Evolutionary conservation across 1,140 invertebrate genomes (phyloP).

Genomic region (Nomia melanderi): DNA sequence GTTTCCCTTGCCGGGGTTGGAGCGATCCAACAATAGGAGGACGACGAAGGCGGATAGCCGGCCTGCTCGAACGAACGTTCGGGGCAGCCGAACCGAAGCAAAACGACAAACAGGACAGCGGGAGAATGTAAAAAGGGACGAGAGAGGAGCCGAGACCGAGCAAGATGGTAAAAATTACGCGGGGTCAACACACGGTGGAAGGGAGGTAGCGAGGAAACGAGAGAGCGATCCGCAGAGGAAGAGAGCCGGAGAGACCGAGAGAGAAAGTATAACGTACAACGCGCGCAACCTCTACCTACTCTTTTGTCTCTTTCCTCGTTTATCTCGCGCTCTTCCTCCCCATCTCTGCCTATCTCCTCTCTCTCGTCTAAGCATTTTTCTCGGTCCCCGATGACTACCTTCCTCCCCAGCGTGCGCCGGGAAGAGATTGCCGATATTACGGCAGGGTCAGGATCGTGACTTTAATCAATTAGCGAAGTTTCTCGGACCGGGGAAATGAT

Average conservation of each 20-base stretch:
- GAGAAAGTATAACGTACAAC: not conserved
- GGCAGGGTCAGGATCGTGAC: conserved; percentile 73
- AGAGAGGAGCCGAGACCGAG: conserved; percentile 1
- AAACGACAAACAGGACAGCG: conserved; percentile 21
- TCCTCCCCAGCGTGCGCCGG: conserved; percentile 51
- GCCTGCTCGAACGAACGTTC: conserved; percentile 20
- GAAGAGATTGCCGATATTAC: conserved; percentile 75
- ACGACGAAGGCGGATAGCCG: conserved; percentile 24
- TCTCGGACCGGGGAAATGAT: conserved; percentile 79
- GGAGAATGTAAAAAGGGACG: not conserved
- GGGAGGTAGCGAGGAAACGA: too few relatives aligned
- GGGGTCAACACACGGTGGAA: conserved; percentile 3
- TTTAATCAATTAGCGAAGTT: conserved; percentile 77
- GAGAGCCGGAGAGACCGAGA: conserved; percentile 4
- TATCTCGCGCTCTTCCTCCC: not conserved
- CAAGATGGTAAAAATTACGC: conserved; percentile 34
- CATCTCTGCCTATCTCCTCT: not conserved
- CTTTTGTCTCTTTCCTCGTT: conserved; percentile 13
- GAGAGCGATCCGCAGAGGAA: too few relatives aligned
- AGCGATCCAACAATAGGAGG: conserved; percentile 57
- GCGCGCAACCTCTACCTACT: conserved; percentile 12
- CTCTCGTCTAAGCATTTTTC: conserved; percentile 7
- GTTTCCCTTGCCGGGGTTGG: conserved; percentile 60
- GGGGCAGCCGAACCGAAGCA: conserved; percentile 11
- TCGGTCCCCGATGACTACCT: conserved; percentile 25